Evolutionary conservation across 2,888 invertebrate species (phyloP).

Genomic region (Mimas tiliae): DNA sequence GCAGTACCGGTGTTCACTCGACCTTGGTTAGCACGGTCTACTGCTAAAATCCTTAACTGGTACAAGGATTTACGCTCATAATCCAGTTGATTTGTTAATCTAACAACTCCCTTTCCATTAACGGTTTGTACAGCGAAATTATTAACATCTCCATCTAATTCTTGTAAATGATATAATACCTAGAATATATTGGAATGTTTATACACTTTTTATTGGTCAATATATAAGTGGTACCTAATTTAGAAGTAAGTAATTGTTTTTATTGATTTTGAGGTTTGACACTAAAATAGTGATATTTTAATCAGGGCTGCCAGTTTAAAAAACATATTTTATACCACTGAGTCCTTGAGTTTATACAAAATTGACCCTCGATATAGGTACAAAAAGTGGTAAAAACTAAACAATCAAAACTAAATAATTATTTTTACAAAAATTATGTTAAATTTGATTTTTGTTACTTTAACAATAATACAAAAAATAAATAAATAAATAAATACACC

Average conservation of each 20-base stretch:
- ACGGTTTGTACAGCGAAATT: conserved; percentile 92
- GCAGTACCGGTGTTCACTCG: conserved; percentile 95
- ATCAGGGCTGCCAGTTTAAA: too few species aligned
- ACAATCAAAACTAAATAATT: too few species aligned
- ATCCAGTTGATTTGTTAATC: conserved; percentile 90
- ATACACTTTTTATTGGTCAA: neutral
- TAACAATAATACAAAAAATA: too few species aligned
- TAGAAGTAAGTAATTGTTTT: neutral
- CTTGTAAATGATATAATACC: conserved; percentile 94
- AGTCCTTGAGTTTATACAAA: too few species aligned
- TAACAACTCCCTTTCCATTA: conserved; percentile 93
- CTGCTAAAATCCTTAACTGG: conserved; percentile 92
- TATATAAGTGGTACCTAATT: too few species aligned
- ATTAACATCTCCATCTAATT: conserved; percentile 90
- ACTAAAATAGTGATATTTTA: too few species aligned
- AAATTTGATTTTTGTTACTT: too few species aligned
- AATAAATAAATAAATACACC: too few species aligned
- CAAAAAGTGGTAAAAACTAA: too few species aligned
- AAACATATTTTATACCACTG: too few species aligned
- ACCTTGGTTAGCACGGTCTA: conserved; percentile 93
- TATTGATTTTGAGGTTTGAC: neutral
- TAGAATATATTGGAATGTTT: conserved; percentile 45
- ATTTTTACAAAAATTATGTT: too few species aligned
- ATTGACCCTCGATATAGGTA: too few species aligned
- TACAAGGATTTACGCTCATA: conserved; percentile 95